phyloP scores from a whole-genome alignment of 2,797 vertebrate genomes.

The Phalloptychus januarius region DNA sequence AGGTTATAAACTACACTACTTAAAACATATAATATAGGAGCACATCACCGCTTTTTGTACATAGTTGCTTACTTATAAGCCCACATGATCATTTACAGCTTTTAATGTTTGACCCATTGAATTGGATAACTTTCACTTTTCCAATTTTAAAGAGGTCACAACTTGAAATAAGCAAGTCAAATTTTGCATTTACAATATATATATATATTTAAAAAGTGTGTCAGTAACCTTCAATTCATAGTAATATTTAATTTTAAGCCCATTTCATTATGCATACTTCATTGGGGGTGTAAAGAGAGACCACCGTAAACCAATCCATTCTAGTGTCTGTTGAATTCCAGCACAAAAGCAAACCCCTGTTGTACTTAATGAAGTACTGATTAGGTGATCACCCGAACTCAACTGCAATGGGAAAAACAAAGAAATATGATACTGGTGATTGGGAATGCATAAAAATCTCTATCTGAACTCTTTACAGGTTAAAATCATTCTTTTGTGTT shows the following conservation, averaged over 20 bases:
- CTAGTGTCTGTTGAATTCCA: constrained; percentile 3
- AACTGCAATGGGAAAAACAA: background rate
- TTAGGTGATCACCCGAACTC: background rate
- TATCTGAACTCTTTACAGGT: background rate
- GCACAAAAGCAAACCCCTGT: background rate
- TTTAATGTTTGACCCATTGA: background rate
- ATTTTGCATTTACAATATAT: background rate
- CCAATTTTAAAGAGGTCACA: background rate
- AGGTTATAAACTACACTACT: background rate
- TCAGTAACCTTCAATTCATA: background rate
- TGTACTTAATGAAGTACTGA: background rate
- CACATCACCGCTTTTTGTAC: background rate
- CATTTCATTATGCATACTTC: background rate
- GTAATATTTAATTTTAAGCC: background rate
- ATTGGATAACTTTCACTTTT: background rate
- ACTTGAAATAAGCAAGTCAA: background rate
- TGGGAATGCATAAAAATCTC: background rate
- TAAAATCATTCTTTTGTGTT: background rate
- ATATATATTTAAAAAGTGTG: background rate
- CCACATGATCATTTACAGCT: background rate
- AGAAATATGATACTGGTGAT: background rate
- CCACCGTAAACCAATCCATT: background rate
- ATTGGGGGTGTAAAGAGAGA: background rate
- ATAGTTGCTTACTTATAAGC: background rate
- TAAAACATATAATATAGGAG: background rate